These are phyloP conservation scores for Scrobipalpa atriplicella DNA, from an alignment of 2,888 invertebrate genomes.

Conservation along the genomic window DNA sequence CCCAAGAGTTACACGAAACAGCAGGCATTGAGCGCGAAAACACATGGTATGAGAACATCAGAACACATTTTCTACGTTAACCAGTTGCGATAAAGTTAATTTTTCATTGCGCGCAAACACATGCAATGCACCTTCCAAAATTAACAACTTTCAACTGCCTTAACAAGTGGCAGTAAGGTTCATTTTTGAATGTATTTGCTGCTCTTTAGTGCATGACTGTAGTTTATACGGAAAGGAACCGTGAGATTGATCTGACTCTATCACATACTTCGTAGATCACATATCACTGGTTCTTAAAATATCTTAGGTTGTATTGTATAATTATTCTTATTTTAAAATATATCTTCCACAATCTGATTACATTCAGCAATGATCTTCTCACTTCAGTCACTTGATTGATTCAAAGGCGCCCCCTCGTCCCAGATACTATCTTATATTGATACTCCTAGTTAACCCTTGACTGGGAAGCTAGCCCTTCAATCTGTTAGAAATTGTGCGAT, in stretches of 20 bases:
- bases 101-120: neutral
- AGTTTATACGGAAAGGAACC: too few species aligned
- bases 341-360: too few species aligned
- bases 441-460: neutral
- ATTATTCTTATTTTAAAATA: too few species aligned
- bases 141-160: neutral
- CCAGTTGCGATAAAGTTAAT: neutral
- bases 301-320: too few species aligned
- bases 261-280: too few species aligned
- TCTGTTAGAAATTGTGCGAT: neutral
- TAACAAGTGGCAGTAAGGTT: too few species aligned
- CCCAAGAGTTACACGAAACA: neutral
- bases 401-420: neutral
- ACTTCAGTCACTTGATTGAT: neutral
- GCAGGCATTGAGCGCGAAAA: constrained; percentile 55
- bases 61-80: constrained; percentile 12
- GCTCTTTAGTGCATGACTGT: too few species aligned
- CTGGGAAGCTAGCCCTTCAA: neutral
- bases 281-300: too few species aligned
- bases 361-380: too few species aligned
- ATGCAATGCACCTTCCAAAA: neutral
- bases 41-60: constrained; percentile 42
- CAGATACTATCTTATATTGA: constrained; percentile 8
- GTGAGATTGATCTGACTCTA: too few species aligned
- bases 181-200: too few species aligned